phyloP scores from a whole-genome alignment of 1,140 invertebrate species.

The Apis cerana region DNA sequence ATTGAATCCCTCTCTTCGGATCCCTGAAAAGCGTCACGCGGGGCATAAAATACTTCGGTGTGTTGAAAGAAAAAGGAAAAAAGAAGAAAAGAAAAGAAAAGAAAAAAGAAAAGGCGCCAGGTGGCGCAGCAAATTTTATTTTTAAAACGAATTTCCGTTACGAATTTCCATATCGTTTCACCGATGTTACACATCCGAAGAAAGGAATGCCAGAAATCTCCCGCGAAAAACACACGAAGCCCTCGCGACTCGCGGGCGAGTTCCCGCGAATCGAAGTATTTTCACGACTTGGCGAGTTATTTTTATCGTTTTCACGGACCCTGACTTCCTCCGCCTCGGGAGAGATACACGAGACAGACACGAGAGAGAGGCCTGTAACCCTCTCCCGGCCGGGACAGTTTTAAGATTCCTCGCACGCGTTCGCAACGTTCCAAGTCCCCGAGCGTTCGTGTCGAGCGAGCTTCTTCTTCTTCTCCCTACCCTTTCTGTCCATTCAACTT shows the following conservation, averaged over 20 bases:
- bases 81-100: too few species aligned
- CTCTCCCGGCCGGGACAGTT: background rate
- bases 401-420: conserved; percentile 43
- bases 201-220: background rate
- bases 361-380: background rate
- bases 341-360: background rate
- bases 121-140: too few species aligned
- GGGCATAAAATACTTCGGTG: too few species aligned
- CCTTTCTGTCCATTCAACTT: conserved; percentile 25
- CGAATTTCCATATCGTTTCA: background rate
- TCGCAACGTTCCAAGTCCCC: conserved; percentile 31
- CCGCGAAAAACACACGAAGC: background rate
- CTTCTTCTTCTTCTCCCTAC: too few species aligned
- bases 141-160: background rate
- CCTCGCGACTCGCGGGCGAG: background rate
- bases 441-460: background rate
- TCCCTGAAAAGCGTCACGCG: too few species aligned
- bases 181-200: background rate
- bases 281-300: conserved; percentile 5
- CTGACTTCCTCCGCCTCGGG: background rate
- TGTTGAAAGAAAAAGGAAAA: too few species aligned
- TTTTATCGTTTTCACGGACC: conserved; percentile 25
- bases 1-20: too few species aligned
- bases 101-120: too few species aligned
- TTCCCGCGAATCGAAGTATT: conserved; percentile 2